Evolutionary conservation across 2,113 vertebrate genomes (phyloP).

Genomic region (Himantopus leucocephalus): DNA sequence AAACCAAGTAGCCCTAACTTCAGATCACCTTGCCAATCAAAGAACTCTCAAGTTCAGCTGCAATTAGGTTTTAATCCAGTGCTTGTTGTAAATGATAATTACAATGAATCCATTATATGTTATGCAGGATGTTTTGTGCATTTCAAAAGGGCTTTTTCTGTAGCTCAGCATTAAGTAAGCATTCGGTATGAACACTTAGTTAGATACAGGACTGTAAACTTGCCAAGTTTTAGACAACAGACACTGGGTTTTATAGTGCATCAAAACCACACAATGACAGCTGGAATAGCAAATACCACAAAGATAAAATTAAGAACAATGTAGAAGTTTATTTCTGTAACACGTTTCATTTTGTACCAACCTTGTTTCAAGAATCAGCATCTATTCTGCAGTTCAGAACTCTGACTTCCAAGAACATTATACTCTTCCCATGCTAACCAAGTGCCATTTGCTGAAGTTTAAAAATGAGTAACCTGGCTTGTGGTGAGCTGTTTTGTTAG

Average conservation of each 20-base stretch:
- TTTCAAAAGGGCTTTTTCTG: background rate
- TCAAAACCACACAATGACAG: background rate
- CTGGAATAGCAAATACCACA: background rate
- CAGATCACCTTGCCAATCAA: background rate
- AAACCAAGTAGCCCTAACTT: background rate
- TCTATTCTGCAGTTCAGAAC: background rate
- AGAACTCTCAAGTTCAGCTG: background rate
- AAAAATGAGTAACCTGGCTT: background rate
- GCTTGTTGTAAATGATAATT: background rate
- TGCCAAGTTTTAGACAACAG: background rate
- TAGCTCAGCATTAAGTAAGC: background rate
- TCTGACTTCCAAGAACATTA: background rate
- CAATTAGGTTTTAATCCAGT: background rate
- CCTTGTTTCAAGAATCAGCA: background rate
- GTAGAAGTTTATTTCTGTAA: background rate
- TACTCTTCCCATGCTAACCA: background rate
- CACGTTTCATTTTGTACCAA: background rate
- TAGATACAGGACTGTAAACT: background rate
- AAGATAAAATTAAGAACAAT: background rate
- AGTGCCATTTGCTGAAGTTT: background rate
- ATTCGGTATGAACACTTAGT: background rate
- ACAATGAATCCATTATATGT: background rate
- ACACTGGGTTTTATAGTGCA: background rate
- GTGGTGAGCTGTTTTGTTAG: background rate
- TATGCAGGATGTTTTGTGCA: background rate